Conservation (phyloP, 2,888 invertebrate genomes). For the Proisotoma minuta region DNA sequence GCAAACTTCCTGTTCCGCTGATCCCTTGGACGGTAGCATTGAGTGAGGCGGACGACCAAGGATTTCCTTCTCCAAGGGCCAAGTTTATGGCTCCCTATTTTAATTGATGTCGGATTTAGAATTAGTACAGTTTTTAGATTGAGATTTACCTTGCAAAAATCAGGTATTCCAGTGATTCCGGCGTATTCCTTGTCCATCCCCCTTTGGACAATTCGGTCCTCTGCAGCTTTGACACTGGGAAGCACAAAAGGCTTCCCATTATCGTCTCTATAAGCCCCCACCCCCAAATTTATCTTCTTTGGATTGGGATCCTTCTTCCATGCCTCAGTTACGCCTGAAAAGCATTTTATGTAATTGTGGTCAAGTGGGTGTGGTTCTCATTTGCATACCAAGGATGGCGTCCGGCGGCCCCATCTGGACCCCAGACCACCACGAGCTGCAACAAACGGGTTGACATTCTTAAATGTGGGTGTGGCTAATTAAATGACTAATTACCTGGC, state of each 20-base stretch:
- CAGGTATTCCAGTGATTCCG: constrained; percentile 69
- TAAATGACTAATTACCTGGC: too few species aligned
- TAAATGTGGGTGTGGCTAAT: too few species aligned
- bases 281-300: constrained; percentile 94
- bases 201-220: constrained; percentile 64
- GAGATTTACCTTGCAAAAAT: neutral
- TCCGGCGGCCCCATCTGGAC: constrained; percentile 97
- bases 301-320: constrained; percentile 83
- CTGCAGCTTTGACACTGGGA: constrained; percentile 77
- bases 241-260: constrained; percentile 92
- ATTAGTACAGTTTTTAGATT: neutral
- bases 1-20: constrained; percentile 95
- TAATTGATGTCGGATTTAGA: neutral
- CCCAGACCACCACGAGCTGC: constrained; percentile 77
- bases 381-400: constrained; percentile 93
- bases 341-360: too few species aligned
- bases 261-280: constrained; percentile 95
- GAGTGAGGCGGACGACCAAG: constrained; percentile 63
- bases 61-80: constrained; percentile 77
- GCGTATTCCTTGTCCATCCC: constrained; percentile 90
- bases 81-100: constrained; percentile 71
- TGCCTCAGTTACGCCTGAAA: constrained; percentile 95
- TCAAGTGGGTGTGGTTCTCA: too few species aligned
- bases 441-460: too few species aligned
- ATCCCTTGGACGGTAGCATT: constrained; percentile 73